Conservation (phyloP, 2,797 vertebrate species). For the Oryzias sinensis region DNA sequence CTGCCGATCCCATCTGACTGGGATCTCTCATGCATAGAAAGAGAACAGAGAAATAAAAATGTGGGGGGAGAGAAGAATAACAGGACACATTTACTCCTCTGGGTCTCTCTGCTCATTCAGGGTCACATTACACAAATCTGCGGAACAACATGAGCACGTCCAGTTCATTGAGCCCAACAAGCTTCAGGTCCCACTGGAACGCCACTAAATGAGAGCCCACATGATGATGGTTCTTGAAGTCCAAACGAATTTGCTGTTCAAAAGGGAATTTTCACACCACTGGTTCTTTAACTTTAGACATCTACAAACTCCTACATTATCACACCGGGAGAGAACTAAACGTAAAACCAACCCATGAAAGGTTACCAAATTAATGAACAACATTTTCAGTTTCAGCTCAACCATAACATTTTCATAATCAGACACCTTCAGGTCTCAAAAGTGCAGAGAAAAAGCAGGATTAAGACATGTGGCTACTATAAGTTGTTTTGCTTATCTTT, state of each 20-base stretch:
- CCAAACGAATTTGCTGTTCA: not conserved
- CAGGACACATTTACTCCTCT: constrained; percentile 42
- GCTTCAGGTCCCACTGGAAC: constrained; percentile 21
- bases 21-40: constrained; percentile 65
- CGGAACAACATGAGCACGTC: constrained; percentile 44
- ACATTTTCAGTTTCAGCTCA: constrained; percentile 39
- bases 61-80: constrained; percentile 6
- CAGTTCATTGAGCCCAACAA: constrained; percentile 42
- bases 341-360: not conserved
- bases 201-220: not conserved
- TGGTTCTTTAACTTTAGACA: constrained; percentile 15
- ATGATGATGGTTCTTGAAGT: not conserved
- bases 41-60: constrained; percentile 28
- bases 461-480: constrained; percentile 3
- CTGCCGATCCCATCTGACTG: constrained; percentile 50
- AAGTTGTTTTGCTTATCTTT: constrained; percentile 22
- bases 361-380: constrained; percentile 5
- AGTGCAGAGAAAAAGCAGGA: constrained; percentile 1
- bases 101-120: constrained; percentile 56
- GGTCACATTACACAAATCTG: constrained; percentile 47
- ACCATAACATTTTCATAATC: constrained; percentile 31
- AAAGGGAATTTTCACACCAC: constrained; percentile 5
- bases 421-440: constrained; percentile 48
- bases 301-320: constrained; percentile 1
- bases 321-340: not conserved